A percentile compares a stretch with the other conserved stretches of the same genome.
These are phyloP conservation scores for Halictus quadricinctus DNA, from an alignment of 2,888 invertebrate genomes.

Conservation along the genomic window DNA sequence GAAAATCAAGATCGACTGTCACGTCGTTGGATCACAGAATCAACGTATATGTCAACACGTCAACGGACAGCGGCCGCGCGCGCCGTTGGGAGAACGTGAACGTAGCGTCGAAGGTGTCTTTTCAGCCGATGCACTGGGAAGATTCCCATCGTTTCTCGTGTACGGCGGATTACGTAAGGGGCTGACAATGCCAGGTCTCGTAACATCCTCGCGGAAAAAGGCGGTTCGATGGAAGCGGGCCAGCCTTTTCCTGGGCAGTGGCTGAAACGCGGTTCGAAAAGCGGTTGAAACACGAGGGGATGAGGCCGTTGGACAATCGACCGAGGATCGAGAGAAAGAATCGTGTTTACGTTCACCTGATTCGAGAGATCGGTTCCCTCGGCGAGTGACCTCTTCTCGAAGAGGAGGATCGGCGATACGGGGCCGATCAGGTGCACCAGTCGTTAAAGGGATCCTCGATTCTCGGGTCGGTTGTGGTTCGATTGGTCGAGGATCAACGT, in stretches of 20 bases:
- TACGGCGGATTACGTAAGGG: constrained; percentile 69
- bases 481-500: background rate
- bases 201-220: constrained; percentile 72
- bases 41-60: background rate
- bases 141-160: constrained; percentile 72
- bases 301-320: background rate
- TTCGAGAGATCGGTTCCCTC: background rate
- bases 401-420: background rate
- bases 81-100: background rate
- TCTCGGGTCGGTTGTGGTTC: background rate
- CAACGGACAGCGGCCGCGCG: background rate
- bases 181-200: constrained; percentile 70
- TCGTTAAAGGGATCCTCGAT: background rate
- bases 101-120: constrained; percentile 26
- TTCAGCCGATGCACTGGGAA: constrained; percentile 65
- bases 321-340: constrained; percentile 18
- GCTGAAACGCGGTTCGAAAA: background rate
- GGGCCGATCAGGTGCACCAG: background rate
- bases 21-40: background rate
- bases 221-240: constrained; percentile 39
- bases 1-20: background rate
- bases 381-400: background rate
- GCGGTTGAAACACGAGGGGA: background rate
- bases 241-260: constrained; percentile 39
- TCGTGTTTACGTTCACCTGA: constrained; percentile 63